Conservation (phyloP, 1,140 invertebrate genomes). For the Ctenoplectra terminalis region DNA sequence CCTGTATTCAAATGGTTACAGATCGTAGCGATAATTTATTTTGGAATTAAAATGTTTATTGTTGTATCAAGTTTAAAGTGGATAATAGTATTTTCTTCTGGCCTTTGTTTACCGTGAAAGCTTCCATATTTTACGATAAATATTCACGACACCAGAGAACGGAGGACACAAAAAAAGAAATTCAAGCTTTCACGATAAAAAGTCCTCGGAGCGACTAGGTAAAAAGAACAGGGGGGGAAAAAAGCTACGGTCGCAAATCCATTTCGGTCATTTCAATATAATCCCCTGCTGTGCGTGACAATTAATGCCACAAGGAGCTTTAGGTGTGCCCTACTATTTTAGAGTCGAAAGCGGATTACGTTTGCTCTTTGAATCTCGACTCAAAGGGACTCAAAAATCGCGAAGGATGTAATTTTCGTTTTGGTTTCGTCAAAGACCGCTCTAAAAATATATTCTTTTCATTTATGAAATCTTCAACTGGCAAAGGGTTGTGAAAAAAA, state of each 20-base stretch:
- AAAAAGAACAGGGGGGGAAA: neutral
- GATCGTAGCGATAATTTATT: too few species aligned
- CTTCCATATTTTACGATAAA: neutral
- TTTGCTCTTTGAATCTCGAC: neutral
- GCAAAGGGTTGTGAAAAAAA: too few species aligned
- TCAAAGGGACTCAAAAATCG: constrained; percentile 17
- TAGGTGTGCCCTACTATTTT: constrained; percentile 10
- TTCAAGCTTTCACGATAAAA: neutral
- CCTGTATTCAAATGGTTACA: too few species aligned
- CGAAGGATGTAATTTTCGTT: neutral
- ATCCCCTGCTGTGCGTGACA: constrained; percentile 21
- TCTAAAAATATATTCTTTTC: neutral
- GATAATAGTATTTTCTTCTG: too few species aligned
- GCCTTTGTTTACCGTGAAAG: too few species aligned
- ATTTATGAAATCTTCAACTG: neutral
- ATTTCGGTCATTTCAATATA: constrained; percentile 2
- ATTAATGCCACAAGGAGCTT: constrained; percentile 50
- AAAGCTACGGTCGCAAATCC: neutral
- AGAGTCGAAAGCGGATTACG: constrained; percentile 34
- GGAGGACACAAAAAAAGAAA: neutral
- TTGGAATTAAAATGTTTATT: too few species aligned
- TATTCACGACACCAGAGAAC: neutral
- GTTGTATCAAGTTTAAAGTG: too few species aligned
- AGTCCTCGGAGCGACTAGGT: neutral
- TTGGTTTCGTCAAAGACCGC: neutral